Percentiles rank a stretch among this genome's conserved stretches.
Evolutionary conservation across 2,797 vertebrate genomes (phyloP).

Genomic region (Hyperoplus immaculatus): DNA sequence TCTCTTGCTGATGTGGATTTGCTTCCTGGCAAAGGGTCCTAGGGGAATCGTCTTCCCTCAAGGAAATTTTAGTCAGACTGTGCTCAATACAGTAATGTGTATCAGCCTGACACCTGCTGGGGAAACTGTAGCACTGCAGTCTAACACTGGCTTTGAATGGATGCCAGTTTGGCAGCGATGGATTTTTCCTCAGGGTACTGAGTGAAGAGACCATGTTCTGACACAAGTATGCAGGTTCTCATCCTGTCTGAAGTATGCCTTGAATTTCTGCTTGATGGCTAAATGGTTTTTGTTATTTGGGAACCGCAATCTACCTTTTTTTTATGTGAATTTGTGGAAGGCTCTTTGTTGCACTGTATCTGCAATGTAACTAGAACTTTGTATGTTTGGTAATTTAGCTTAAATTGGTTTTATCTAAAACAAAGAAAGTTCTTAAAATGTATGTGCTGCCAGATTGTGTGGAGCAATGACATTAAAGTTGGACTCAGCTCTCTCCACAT

Average conservation of each 20-base stretch:
- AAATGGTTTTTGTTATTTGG: slow-evolving; percentile 28
- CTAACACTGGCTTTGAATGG: slow-evolving; percentile 26
- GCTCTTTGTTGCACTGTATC: neutral
- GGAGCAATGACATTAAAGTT: neutral
- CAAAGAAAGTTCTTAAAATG: neutral
- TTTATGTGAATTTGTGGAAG: neutral
- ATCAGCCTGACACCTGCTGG: slow-evolving; percentile 80
- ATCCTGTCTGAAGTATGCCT: slow-evolving; percentile 34
- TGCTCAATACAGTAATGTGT: slow-evolving; percentile 39
- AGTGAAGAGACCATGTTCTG: slow-evolving; percentile 55
- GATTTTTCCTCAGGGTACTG: slow-evolving; percentile 50
- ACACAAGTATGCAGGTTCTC: slow-evolving; percentile 55
- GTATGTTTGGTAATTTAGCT: neutral
- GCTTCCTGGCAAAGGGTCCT: slow-evolving; percentile 46
- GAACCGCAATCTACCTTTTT: neutral
- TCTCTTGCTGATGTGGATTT: slow-evolving; percentile 51
- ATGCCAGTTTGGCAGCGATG: slow-evolving; percentile 55
- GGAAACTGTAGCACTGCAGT: slow-evolving; percentile 50
- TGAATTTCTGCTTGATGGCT: slow-evolving; percentile 40
- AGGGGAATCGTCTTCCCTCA: slow-evolving; percentile 50
- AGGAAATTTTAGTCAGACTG: slow-evolving; percentile 40
- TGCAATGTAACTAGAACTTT: neutral
- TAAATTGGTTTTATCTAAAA: neutral
- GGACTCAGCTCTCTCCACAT: neutral
- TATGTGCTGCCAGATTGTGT: neutral